These are phyloP conservation scores for Etheostoma perlongum DNA, from an alignment of 2,797 vertebrate species.

Conservation along the genomic window DNA sequence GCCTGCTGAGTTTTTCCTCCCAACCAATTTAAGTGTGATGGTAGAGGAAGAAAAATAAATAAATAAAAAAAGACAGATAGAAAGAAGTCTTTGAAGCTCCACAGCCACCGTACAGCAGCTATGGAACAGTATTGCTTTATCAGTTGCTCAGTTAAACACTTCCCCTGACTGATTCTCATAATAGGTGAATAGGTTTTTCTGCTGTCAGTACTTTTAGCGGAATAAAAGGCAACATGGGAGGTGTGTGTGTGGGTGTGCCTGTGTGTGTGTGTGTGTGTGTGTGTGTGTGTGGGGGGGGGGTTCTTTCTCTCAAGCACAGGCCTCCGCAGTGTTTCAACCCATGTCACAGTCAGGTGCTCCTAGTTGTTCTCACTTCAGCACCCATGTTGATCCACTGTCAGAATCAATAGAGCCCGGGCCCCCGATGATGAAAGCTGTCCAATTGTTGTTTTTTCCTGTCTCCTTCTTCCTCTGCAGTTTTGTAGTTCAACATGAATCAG, in stretches of 20 bases:
- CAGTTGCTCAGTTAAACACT: conserved; percentile 58
- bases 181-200: conserved; percentile 52
- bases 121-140: conserved; percentile 42
- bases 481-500: conserved; percentile 60
- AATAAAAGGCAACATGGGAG: conserved; percentile 45
- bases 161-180: conserved; percentile 49
- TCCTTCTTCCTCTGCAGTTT: conserved; percentile 47
- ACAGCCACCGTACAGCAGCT: conserved; percentile 16
- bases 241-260: too few relatives aligned
- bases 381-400: conserved; percentile 81
- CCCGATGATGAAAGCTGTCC: conserved; percentile 68
- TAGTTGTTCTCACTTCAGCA: conserved; percentile 75
- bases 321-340: conserved; percentile 51
- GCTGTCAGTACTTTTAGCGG: conserved; percentile 61
- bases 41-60: conserved; percentile 25
- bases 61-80: conserved; percentile 15
- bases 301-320: conserved; percentile 19
- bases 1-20: conserved; percentile 75
- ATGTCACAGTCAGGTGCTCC: conserved; percentile 71
- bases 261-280: too few relatives aligned
- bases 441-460: conserved; percentile 24
- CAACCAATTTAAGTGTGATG: conserved; percentile 71
- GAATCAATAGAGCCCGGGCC: conserved; percentile 61
- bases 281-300: neutral
- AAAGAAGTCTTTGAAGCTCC: conserved; percentile 33